These are phyloP conservation scores for Styela plicata DNA, from an alignment of 23 tunicate genomes.

Conservation along the genomic window DNA sequence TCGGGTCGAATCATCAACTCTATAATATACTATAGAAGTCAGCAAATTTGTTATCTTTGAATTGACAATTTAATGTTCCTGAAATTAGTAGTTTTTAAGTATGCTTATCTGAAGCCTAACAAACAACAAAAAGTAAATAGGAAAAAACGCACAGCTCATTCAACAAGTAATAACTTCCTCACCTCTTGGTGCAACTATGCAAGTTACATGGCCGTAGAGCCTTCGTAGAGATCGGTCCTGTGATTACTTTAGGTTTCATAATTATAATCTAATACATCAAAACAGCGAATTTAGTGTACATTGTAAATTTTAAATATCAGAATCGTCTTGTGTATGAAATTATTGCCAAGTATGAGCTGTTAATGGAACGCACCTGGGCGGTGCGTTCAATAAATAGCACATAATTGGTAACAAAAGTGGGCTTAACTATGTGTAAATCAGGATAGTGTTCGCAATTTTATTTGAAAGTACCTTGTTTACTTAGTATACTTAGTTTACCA, in stretches of 20 bases:
- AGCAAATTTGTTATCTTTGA: background rate
- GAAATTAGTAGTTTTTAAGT: no score
- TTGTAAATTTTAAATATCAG: background rate
- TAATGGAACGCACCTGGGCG: background rate
- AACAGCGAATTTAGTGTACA: no score
- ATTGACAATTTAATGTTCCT: background rate
- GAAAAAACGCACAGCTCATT: background rate
- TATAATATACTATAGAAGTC: no score
- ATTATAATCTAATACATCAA: no score
- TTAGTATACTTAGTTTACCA: no score
- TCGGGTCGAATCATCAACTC: no score
- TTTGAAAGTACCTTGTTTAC: no score
- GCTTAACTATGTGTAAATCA: no score
- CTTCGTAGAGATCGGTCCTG: slow-evolving; percentile 36
- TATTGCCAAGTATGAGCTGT: background rate
- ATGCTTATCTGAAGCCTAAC: background rate
- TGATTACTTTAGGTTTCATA: slow-evolving; percentile 45
- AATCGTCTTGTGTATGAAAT: background rate
- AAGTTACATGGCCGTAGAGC: slow-evolving; percentile 47
- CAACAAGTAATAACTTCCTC: slow-evolving; percentile 15
- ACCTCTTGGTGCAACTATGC: slow-evolving; percentile 60
- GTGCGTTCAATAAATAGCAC: background rate
- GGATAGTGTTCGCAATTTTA: no score
- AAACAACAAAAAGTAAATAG: background rate
- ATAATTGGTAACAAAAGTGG: background rate